Evolutionary conservation across 2,113 vertebrate genomes (phyloP), one percentile per base, ranked within the genome.

Genomic region (Delphinus delphis): DNA sequence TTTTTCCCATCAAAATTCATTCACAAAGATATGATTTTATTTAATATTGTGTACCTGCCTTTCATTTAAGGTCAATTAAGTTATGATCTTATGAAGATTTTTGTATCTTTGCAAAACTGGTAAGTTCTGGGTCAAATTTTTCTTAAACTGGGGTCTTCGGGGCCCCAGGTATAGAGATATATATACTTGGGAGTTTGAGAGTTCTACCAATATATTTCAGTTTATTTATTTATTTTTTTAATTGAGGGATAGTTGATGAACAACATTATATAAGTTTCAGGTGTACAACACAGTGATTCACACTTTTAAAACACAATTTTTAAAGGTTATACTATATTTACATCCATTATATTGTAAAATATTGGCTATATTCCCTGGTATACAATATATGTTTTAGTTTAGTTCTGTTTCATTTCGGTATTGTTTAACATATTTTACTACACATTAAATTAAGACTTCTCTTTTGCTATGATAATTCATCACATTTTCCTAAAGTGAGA

Each of bases 61-160:
- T 97, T 93, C 65, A 95, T 55, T 88, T 93, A 91, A 95, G 20
- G 20, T 83, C 50, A 74, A 26, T 68, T 94, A 93, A 73, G 9
- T 73, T 94, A 88, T 10, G 8, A 90, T 17, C 41, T 38, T 79
- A 62, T 73, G 50, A 77, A 93, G 10, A 62, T 95, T 93, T 93
- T 82, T 79, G 1, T 60, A 74, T 90, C 50, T 53, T 96, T 83
- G 55, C 18, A 92, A 85, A 81, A 60, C 14, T 62, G 41, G 17
- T 80, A n/a, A 36, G 20, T 80, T 58, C 33, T 85, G n/a, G 77
- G 58, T 88, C 68, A 94, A 53, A 77, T 90, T 97, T 96, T 77
- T 73, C 55, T 86, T 87, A 65, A 93, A 53, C 38, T 65, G 28
- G 23, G 36, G 25, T 88, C 89, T 89, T 90, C 17, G 23, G 67